Evolutionary conservation across 1,140 invertebrate genomes (phyloP), one percentile per base, ranked within the genome.

Genomic region (Scaptodrosophila lebanonensis): DNA sequence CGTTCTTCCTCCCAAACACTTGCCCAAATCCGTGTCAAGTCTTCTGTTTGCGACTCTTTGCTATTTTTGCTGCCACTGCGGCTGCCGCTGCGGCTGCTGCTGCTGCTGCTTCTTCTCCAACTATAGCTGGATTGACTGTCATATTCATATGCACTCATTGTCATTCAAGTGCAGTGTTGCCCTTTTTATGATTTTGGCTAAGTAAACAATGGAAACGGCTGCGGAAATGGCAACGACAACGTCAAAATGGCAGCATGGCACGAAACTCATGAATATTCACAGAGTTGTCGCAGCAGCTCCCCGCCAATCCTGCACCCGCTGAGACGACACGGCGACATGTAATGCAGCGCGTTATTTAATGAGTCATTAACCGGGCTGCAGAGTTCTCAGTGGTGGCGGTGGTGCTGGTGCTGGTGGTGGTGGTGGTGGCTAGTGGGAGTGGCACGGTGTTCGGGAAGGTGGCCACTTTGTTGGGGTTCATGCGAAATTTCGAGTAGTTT

Each of bases 211-310:
- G 57, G 40, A 48, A 63, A 25, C 22, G 22, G 22, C 22, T 8
- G 22, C 3, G 22, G 22, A 3, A 25, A 8, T 3, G 22, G 8
- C 22, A 25, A n/a, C n/a, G 62, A 48, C 52, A 67, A 77, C 73
- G 56, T 83, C 64, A 83, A 83, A 83, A 83, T 83, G 76, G 71
- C 67, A 83, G 76, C 76, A 83, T 75, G 83, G 66, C 76, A 83
- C 76, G 76, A 83, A 83, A 44, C 67, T 83, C 76, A 83, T 83
- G 76, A 83, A 83, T 83, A 83, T 83, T 76, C 70, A 75, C 63
- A 64, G 49, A 60, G 29, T 43, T 7, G 12, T 15, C 42, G 51
- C 58, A 48, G 17, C 30, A 1, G 8, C 7, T 2, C 32, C 3
- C 25, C 8, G n/a, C 2, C 29, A 11, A 1, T n/a, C n/a, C n/a